A percentile compares a stretch with the other conserved stretches of the same genome.
Conservation (phyloP, 2,888 invertebrate species). For the Harmothoe impar region DNA sequence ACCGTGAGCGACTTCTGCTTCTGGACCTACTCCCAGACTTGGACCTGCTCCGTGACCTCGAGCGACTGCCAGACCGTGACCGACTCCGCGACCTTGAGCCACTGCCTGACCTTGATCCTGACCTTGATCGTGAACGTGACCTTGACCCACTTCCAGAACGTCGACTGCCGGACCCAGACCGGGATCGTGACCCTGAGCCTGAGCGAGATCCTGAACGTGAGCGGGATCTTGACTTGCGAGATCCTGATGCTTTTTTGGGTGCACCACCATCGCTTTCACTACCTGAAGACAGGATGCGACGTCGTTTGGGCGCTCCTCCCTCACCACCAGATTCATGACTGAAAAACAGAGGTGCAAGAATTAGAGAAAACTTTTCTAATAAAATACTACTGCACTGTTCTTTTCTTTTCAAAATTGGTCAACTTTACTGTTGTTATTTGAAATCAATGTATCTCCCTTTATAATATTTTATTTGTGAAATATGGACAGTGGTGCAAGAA, state of each 20-base stretch:
- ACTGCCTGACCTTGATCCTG: constrained; percentile 32
- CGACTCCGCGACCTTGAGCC: constrained; percentile 65
- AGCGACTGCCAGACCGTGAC: constrained; percentile 64
- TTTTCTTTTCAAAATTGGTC: too few relatives aligned
- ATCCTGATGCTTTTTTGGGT: constrained; percentile 64
- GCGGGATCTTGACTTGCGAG: constrained; percentile 64
- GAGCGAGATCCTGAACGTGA: constrained; percentile 81
- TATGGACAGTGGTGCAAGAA: too few relatives aligned
- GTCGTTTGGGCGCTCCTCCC: constrained; percentile 73
- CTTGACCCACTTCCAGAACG: constrained; percentile 66
- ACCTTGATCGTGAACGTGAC: constrained; percentile 64
- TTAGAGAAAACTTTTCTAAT: neutral
- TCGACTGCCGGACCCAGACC: constrained; percentile 65
- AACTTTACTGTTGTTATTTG: too few relatives aligned
- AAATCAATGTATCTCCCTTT: too few relatives aligned
- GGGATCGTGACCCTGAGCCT: constrained; percentile 81
- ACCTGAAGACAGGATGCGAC: constrained; percentile 79
- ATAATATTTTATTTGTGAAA: too few relatives aligned
- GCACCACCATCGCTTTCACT: constrained; percentile 77
- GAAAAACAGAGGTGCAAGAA: neutral
- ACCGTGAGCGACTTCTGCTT: constrained; percentile 62
- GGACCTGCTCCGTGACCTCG: constrained; percentile 37
- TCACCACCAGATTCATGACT: neutral
- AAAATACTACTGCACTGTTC: too few relatives aligned
- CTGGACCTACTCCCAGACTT: constrained; percentile 60